Conservation (phyloP, 2,113 vertebrate genomes). For the Anoplopoma fimbria region DNA sequence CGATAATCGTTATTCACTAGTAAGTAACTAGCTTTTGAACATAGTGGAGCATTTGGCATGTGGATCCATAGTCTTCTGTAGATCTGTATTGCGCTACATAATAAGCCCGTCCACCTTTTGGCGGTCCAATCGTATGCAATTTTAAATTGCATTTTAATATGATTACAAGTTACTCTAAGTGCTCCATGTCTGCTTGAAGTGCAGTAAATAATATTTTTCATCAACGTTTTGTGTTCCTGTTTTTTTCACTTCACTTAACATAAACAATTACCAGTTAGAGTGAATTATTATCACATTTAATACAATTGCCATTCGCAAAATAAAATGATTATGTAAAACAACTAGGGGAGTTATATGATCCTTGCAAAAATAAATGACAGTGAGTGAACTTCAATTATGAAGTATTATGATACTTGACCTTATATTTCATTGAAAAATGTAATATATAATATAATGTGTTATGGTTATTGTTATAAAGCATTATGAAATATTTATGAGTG, state of each 20-base stretch:
- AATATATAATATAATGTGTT: background rate
- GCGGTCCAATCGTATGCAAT: too few relatives aligned
- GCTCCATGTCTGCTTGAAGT: background rate
- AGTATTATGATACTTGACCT: background rate
- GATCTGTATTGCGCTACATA: too few relatives aligned
- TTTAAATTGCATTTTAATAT: background rate
- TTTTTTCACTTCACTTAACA: too few relatives aligned
- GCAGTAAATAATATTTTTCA: background rate
- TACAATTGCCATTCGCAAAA: too few relatives aligned
- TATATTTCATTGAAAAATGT: background rate
- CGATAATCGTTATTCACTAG: too few relatives aligned
- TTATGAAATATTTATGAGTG: background rate
- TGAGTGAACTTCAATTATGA: background rate
- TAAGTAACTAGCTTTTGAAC: too few relatives aligned
- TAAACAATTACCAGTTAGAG: too few relatives aligned
- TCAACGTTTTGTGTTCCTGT: too few relatives aligned
- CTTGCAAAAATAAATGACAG: background rate
- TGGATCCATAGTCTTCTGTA: too few relatives aligned
- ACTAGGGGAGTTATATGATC: background rate
- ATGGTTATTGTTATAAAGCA: background rate
- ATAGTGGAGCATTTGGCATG: too few relatives aligned
- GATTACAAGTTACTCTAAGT: background rate
- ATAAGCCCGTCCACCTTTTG: too few relatives aligned
- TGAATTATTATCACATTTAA: too few relatives aligned
- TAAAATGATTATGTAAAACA: background rate